Percentiles rank a stretch among this genome's conserved stretches.
phyloP scores from a whole-genome alignment of 2,113 vertebrate genomes.

The Bufo bufo region DNA sequence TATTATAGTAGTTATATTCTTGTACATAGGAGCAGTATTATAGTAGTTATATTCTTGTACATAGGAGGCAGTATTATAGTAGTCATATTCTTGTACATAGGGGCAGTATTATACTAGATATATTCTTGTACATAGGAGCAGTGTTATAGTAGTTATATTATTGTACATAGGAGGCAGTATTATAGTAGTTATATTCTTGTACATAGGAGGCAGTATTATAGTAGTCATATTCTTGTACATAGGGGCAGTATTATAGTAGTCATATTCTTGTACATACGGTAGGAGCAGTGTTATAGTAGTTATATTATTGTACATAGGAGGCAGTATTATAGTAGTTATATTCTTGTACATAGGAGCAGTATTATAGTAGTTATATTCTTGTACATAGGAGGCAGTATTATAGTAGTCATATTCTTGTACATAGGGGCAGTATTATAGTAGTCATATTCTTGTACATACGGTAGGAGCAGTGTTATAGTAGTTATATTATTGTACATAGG shows the following conservation, averaged over 20 bases:
- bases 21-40: too few relatives aligned
- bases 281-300: too few relatives aligned
- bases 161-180: neutral
- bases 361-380: neutral
- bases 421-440: too few relatives aligned
- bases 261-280: too few relatives aligned
- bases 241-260: neutral
- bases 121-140: too few relatives aligned
- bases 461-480: constrained; percentile 5
- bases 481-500: neutral
- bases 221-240: neutral
- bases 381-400: neutral
- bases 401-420: neutral
- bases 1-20: too few relatives aligned
- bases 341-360: too few relatives aligned
- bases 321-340: too few relatives aligned
- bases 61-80: too few relatives aligned
- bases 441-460: neutral
- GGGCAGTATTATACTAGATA: neutral
- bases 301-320: too few relatives aligned
- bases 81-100: neutral
- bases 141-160: too few relatives aligned
- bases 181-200: constrained; percentile 6
- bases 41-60: too few relatives aligned
- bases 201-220: neutral